phyloP scores from a whole-genome alignment of 2,888 invertebrate genomes.

The Emmelina monodactyla region DNA sequence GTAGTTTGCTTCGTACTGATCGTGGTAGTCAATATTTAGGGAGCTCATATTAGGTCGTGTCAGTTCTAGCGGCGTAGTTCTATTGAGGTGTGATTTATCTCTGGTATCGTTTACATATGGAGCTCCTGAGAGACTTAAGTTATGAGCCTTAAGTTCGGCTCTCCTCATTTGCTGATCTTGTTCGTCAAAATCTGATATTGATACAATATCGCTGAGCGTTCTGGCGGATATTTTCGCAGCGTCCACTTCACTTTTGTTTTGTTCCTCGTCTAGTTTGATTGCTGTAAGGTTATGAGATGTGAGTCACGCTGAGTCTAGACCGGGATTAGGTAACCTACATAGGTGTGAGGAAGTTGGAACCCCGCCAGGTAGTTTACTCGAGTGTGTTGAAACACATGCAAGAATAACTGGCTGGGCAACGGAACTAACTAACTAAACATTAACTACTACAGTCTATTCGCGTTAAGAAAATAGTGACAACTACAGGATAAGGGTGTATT shows the following conservation, averaged over 20 bases:
- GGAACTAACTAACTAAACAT: too few relatives aligned
- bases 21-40: constrained; percentile 36
- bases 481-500: too few relatives aligned
- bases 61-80: constrained; percentile 41
- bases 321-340: constrained; percentile 24
- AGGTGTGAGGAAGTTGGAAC: constrained; percentile 29
- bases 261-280: constrained; percentile 61
- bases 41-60: constrained; percentile 44
- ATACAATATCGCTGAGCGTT: constrained; percentile 75
- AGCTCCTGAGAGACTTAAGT: constrained; percentile 27
- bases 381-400: too few relatives aligned
- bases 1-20: constrained; percentile 32
- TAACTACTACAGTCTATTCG: too few relatives aligned
- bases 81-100: constrained; percentile 29
- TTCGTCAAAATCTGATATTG: constrained; percentile 77
- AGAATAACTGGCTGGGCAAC: too few relatives aligned
- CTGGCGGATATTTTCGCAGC: constrained; percentile 71
- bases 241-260: constrained; percentile 45
- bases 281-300: constrained; percentile 40
- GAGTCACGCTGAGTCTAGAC: constrained; percentile 7
- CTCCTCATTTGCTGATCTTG: constrained; percentile 66
- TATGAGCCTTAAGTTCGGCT: constrained; percentile 45
- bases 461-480: too few relatives aligned
- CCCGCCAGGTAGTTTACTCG: too few relatives aligned
- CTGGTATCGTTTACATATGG: constrained; percentile 24